These are phyloP conservation scores for Neuroterus valhalla DNA, from an alignment of 1,140 invertebrate species.

Conservation along the genomic window DNA sequence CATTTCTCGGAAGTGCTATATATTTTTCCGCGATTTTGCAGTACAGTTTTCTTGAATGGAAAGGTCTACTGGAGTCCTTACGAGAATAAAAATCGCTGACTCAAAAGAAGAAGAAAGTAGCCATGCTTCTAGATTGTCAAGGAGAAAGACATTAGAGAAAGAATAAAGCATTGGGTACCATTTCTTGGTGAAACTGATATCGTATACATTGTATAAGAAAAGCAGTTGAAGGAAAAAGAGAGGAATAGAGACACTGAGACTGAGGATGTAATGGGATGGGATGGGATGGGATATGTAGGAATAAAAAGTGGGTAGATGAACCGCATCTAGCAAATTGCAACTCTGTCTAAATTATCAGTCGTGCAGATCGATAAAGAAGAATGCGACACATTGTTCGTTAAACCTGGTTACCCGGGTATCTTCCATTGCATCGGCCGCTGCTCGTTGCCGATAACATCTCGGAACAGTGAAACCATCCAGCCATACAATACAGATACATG, in stretches of 20 bases:
- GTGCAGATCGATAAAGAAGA: constrained; percentile 64
- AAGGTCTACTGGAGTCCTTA: too few species aligned
- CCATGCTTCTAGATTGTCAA: too few species aligned
- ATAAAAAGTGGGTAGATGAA: constrained; percentile 45
- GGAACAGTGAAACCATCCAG: constrained; percentile 49
- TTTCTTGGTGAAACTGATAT: constrained; percentile 4
- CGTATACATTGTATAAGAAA: too few species aligned
- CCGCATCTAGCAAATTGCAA: constrained; percentile 65
- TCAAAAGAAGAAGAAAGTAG: too few species aligned
- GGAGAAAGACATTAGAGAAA: too few species aligned
- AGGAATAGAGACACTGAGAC: constrained; percentile 3
- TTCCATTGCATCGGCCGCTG: constrained; percentile 66
- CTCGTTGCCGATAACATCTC: constrained; percentile 62
- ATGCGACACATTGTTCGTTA: constrained; percentile 67
- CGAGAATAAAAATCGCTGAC: too few species aligned
- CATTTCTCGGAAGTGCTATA: too few species aligned
- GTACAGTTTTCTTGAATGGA: too few species aligned
- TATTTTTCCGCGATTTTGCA: too few species aligned
- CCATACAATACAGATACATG: constrained; percentile 51
- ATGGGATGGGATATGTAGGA: not conserved
- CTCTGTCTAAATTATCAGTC: constrained; percentile 67
- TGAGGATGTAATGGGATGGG: too few species aligned
- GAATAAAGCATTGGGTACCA: too few species aligned
- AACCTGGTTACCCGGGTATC: constrained; percentile 56
- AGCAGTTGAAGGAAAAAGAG: constrained; percentile 3